Conservation (phyloP, 2,888 invertebrate species). For the Caenorhabditis sinica region DNA sequence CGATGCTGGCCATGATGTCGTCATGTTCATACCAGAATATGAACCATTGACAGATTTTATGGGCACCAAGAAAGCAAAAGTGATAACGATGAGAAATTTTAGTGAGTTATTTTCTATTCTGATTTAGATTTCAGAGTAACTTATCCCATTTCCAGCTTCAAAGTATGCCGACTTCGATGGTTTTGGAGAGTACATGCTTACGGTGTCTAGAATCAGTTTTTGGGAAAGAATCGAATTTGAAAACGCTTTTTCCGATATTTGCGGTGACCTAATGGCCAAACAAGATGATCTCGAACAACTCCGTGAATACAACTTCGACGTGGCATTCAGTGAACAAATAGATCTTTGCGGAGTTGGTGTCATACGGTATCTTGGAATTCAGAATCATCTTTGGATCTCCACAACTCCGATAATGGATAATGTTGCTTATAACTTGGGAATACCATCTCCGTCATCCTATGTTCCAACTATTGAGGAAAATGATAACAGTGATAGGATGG, state of each 20-base stretch:
- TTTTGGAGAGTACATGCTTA: constrained; percentile 40
- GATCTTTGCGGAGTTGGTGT: constrained; percentile 79
- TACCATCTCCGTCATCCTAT: constrained; percentile 77
- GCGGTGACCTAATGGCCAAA: constrained; percentile 74
- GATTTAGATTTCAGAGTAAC: no score
- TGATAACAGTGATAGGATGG: constrained; percentile 78
- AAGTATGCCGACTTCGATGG: constrained; percentile 37
- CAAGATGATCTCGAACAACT: constrained; percentile 76
- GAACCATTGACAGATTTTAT: constrained; percentile 58
- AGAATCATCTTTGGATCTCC: constrained; percentile 79
- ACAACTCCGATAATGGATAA: constrained; percentile 81
- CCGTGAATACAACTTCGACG: constrained; percentile 76
- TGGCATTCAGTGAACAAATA: constrained; percentile 79
- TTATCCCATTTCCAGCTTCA: constrained; percentile 16
- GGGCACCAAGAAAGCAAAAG: constrained; percentile 77
- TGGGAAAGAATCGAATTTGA: constrained; percentile 71
- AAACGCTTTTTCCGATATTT: no score
- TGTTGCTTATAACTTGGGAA: constrained; percentile 77
- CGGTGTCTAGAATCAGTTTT: constrained; percentile 50
- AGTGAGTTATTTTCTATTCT: constrained; percentile 57
- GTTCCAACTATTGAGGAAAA: constrained; percentile 80
- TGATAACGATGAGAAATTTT: constrained; percentile 76
- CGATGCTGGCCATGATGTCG: constrained; percentile 79
- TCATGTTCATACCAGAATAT: constrained; percentile 77
- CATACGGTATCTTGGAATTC: constrained; percentile 75